These are phyloP conservation scores for Drosophila ananassae DNA, from an alignment of 1,140 invertebrate genomes.

Conservation along the genomic window DNA sequence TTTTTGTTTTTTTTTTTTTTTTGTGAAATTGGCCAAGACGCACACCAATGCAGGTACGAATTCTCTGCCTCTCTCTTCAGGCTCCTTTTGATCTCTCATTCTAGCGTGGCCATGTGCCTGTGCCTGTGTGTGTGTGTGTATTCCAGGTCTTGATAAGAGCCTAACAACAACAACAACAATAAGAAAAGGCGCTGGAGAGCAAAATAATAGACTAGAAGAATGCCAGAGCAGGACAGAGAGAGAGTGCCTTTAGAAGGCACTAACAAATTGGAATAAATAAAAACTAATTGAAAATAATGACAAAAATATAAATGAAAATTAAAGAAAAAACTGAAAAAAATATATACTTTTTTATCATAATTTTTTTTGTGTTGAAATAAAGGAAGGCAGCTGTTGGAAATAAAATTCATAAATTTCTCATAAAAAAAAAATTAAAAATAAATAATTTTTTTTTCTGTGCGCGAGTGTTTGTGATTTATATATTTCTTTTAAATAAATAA, in stretches of 20 bases:
- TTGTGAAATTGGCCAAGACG: conserved; percentile 27
- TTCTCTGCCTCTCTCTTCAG: conserved; percentile 8
- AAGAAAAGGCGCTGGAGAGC: neutral
- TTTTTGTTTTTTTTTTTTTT: conserved; percentile 5
- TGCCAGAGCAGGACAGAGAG: conserved; percentile 3
- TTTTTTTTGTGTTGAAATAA: neutral
- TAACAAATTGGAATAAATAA: conserved; percentile 46
- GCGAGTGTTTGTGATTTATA: neutral
- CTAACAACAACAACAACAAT: conserved; percentile 28
- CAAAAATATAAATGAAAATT: neutral
- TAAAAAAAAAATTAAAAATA: neutral
- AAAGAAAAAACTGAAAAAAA: neutral
- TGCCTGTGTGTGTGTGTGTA: conserved; percentile 41
- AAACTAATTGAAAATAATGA: conserved; percentile 23
- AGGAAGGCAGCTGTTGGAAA: neutral
- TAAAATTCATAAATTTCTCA: neutral
- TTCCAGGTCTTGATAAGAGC: conserved; percentile 46
- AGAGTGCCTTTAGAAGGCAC: neutral
- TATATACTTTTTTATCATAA: neutral
- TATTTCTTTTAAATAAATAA: neutral
- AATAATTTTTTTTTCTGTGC: neutral
- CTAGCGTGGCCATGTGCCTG: conserved; percentile 1
- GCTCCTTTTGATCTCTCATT: conserved; percentile 11
- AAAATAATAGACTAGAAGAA: neutral
- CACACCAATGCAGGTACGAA: conserved; percentile 14